Conservation (phyloP, 2,797 vertebrate genomes). For the Zalophus californianus region DNA sequence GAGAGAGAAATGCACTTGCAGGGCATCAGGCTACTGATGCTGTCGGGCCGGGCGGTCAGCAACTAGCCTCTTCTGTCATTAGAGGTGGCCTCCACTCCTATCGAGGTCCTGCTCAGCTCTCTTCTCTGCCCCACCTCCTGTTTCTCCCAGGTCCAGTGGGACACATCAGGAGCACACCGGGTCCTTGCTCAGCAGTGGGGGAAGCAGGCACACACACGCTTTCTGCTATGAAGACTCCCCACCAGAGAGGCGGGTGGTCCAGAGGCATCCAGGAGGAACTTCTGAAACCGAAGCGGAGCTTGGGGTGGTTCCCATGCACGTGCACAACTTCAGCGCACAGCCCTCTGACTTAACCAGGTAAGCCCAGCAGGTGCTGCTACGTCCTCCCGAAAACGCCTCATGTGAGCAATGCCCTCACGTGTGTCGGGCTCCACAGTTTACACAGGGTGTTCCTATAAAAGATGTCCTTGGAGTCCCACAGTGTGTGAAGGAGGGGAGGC, state of each 20-base stretch:
- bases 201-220: background rate
- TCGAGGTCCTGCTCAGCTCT: background rate
- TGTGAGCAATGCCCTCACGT: rapidly evolving
- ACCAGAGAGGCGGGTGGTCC: background rate
- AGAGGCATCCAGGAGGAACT: background rate
- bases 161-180: rapidly evolving
- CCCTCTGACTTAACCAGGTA: rapidly evolving
- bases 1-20: too few species aligned
- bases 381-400: rapidly evolving
- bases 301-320: too few species aligned
- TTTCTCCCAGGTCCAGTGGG: rapidly evolving
- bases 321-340: rapidly evolving
- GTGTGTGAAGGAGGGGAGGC: rapidly evolving
- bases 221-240: rapidly evolving
- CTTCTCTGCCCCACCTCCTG: too few species aligned
- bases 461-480: rapidly evolving
- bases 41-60: rapidly evolving
- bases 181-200: background rate
- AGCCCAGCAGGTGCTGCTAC: rapidly evolving
- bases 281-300: background rate
- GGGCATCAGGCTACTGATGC: rapidly evolving
- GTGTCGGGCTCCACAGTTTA: rapidly evolving
- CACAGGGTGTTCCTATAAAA: background rate
- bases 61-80: rapidly evolving
- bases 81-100: rapidly evolving